Conservation (phyloP, 2,888 invertebrate genomes). For the Eupithecia exiguata region DNA sequence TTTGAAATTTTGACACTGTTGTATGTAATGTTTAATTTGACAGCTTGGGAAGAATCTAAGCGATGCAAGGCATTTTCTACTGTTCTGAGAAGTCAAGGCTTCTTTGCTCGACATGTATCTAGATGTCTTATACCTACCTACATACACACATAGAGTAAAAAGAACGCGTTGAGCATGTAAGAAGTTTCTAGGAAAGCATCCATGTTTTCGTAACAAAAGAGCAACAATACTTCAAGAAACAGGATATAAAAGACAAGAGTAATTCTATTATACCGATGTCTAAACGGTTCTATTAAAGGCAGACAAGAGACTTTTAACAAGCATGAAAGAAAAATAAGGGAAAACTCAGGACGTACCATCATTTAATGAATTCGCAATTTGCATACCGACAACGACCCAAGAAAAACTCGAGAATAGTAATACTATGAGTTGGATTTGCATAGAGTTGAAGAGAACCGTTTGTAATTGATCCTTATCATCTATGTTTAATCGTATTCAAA, state of each 20-base stretch:
- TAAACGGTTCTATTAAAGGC: constrained; percentile 62
- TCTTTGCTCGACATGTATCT: neutral
- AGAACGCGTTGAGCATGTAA: neutral
- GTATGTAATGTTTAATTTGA: too few relatives aligned
- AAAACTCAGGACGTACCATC: constrained; percentile 72
- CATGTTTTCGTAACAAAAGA: constrained; percentile 2
- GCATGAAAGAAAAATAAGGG: constrained; percentile 60
- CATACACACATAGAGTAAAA: neutral
- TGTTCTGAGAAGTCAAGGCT: neutral
- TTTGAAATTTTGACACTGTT: too few relatives aligned
- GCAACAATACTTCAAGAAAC: constrained; percentile 32
- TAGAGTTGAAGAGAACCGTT: constrained; percentile 32
- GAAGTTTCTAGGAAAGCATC: neutral
- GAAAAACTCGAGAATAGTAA: constrained; percentile 57
- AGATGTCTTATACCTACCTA: neutral
- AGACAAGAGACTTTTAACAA: constrained; percentile 72
- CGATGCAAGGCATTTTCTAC: neutral
- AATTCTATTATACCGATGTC: constrained; percentile 53
- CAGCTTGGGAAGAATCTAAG: too few relatives aligned
- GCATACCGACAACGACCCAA: constrained; percentile 72
- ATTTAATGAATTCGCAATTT: constrained; percentile 81
- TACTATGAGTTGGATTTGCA: constrained; percentile 51
- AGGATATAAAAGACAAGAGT: constrained; percentile 41
- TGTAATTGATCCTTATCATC: constrained; percentile 29
- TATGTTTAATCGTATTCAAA: neutral